Evolutionary conservation across 2,797 vertebrate genomes (phyloP).

Genomic region (Clarias fuscus): DNA sequence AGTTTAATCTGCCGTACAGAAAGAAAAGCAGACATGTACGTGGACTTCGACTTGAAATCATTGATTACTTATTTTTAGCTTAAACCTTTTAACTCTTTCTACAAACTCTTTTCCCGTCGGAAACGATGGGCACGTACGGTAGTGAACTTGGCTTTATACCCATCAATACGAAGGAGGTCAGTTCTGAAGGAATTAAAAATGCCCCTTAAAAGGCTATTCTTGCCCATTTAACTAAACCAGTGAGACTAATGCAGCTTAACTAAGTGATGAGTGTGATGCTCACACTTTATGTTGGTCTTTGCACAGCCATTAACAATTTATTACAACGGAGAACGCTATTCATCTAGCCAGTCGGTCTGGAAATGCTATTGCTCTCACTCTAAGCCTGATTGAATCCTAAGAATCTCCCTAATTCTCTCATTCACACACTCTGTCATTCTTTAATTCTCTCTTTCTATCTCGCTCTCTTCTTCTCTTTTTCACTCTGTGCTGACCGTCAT

Average conservation of each 20-base stretch:
- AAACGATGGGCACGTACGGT: too few relatives aligned
- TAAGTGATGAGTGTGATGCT: conserved; percentile 9
- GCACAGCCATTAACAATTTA: conserved; percentile 20
- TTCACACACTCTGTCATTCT: conserved; percentile 22
- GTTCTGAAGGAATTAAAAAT: neutral
- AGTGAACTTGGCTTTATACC: neutral
- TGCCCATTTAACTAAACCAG: neutral
- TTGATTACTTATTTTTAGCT: too few relatives aligned
- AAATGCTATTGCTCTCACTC: conserved; percentile 3
- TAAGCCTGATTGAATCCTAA: conserved; percentile 34
- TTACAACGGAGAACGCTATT: neutral
- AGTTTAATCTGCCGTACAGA: too few relatives aligned
- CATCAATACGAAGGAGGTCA: neutral
- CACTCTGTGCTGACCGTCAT: conserved; percentile 50
- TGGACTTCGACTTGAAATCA: too few relatives aligned
- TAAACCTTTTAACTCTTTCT: too few relatives aligned
- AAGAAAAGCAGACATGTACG: too few relatives aligned
- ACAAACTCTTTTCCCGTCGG: too few relatives aligned
- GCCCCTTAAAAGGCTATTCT: neutral
- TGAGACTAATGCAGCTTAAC: conserved; percentile 23
- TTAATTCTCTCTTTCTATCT: conserved; percentile 6
- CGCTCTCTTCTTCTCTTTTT: conserved; percentile 37
- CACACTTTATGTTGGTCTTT: neutral
- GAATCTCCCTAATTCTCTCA: conserved; percentile 24
- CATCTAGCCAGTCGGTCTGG: neutral